Evolutionary conservation across 2,888 invertebrate genomes (phyloP).

Genomic region (Proisotoma minuta): DNA sequence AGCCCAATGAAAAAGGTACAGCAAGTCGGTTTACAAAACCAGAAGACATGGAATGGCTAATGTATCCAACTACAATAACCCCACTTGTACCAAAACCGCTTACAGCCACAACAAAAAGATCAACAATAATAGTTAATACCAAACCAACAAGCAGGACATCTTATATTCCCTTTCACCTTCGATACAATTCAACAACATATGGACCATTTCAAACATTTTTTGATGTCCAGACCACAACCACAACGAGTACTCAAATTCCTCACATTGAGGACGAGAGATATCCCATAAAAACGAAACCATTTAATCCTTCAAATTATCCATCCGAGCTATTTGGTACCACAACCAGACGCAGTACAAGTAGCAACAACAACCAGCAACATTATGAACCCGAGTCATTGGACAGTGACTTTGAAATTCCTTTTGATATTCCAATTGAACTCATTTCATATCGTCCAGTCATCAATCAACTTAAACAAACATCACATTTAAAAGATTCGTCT

Average conservation of each 20-base stretch:
- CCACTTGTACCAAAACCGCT: not conserved
- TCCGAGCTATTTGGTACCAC: not conserved
- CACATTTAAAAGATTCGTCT: not conserved
- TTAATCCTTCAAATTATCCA: constrained; percentile 7
- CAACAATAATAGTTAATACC: not conserved
- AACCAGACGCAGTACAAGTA: too few relatives aligned
- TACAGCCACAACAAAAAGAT: not conserved
- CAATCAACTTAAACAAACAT: constrained; percentile 1
- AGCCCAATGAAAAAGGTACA: not conserved
- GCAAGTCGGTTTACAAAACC: not conserved
- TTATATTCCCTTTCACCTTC: constrained; percentile 7
- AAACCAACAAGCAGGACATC: constrained; percentile 1
- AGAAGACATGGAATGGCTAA: constrained; percentile 34
- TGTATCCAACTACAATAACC: constrained; percentile 20
- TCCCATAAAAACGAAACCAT: constrained; percentile 1
- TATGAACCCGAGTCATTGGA: too few relatives aligned
- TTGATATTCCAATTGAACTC: not conserved
- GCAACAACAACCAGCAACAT: too few relatives aligned
- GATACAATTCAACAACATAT: constrained; percentile 8
- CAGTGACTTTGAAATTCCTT: too few relatives aligned
- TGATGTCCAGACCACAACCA: not conserved
- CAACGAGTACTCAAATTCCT: not conserved
- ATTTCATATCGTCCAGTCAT: not conserved
- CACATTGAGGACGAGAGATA: not conserved
- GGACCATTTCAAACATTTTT: constrained; percentile 5